Percentiles rank a stretch among this genome's conserved stretches.
phyloP scores from a whole-genome alignment of 1,140 invertebrate species.

The Drosophila auraria region DNA sequence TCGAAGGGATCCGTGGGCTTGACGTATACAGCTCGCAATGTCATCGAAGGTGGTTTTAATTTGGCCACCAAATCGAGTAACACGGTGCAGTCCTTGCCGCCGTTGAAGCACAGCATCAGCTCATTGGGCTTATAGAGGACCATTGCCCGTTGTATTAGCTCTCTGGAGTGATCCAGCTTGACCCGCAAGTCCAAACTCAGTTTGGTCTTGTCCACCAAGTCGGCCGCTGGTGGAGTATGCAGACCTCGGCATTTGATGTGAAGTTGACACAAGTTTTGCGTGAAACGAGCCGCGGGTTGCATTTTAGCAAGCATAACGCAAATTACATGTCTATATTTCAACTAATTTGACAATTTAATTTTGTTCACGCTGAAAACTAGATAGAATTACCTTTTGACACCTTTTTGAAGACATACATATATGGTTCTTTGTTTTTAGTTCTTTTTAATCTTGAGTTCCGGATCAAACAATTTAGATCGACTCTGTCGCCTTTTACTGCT shows the following conservation, averaged over 20 bases:
- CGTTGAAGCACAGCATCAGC: slow-evolving; percentile 96
- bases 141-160: slow-evolving; percentile 24
- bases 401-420: not conserved
- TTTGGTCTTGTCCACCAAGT: not conserved
- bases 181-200: not conserved
- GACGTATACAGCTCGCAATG: slow-evolving; percentile 90
- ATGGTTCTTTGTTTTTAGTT: no score
- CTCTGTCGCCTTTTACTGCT: no score
- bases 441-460: no score
- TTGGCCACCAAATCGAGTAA: slow-evolving; percentile 90
- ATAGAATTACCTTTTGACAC: not conserved
- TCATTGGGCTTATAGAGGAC: slow-evolving; percentile 88
- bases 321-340: not conserved
- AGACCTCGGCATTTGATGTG: not conserved
- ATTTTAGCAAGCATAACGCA: slow-evolving; percentile 7
- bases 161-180: slow-evolving; percentile 19
- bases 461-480: no score
- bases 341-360: not conserved
- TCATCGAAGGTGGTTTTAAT: slow-evolving; percentile 17
- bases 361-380: not conserved
- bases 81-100: slow-evolving; percentile 98
- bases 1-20: slow-evolving; percentile 91
- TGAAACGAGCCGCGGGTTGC: slow-evolving; percentile 10
- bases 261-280: not conserved
- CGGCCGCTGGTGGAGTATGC: not conserved